A percentile compares a stretch with the other conserved stretches of the same genome.
Evolutionary conservation across 2,113 vertebrate genomes (phyloP).

Genomic region (Andinoacara biseriatus): DNA sequence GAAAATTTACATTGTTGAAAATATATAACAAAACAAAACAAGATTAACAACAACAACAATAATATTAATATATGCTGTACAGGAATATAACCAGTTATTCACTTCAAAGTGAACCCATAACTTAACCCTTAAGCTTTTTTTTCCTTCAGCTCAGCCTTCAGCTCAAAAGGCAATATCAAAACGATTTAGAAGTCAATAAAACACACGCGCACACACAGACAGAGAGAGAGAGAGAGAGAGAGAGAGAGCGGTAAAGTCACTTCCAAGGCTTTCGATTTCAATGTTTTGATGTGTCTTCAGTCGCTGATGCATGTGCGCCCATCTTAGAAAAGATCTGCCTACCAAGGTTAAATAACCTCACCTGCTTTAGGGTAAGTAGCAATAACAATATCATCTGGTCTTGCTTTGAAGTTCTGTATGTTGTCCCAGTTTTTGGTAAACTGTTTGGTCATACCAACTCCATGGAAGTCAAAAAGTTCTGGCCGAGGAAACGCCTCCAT

Average conservation of each 20-base stretch:
- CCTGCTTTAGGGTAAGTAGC: slow-evolving; percentile 87
- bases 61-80: too few species aligned
- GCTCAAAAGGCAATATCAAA: background rate
- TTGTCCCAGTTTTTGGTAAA: slow-evolving; percentile 81
- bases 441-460: slow-evolving; percentile 66
- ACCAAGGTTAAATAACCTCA: slow-evolving; percentile 37
- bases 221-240: too few species aligned
- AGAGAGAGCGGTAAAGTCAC: background rate
- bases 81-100: too few species aligned
- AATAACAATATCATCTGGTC: slow-evolving; percentile 83
- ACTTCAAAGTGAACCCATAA: too few species aligned
- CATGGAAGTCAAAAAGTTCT: slow-evolving; percentile 70
- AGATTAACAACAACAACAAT: too few species aligned
- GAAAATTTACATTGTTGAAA: too few species aligned
- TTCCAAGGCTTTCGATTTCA: background rate
- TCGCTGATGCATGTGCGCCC: background rate
- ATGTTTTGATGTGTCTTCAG: background rate
- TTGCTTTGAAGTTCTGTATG: slow-evolving; percentile 81
- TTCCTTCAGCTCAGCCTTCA: background rate
- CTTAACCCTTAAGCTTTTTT: background rate
- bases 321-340: background rate
- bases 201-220: background rate
- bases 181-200: background rate
- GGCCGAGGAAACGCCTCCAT: slow-evolving; percentile 50
- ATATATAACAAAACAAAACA: too few species aligned